Conservation (phyloP, 2,888 invertebrate genomes). For the Lordiphosa fenestrarum region DNA sequence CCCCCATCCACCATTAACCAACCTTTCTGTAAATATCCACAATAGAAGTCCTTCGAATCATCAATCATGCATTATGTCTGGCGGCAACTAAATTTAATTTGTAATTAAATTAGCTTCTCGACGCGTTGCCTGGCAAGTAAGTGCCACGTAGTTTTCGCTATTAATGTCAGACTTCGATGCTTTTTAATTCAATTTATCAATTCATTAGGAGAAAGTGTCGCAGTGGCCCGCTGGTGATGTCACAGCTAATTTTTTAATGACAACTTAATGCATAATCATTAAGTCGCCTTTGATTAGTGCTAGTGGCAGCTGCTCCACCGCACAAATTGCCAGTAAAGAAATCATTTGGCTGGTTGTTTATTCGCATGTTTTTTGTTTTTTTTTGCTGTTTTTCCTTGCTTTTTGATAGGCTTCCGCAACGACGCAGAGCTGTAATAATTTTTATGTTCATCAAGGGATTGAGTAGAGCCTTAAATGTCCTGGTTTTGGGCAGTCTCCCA, state of each 20-base stretch:
- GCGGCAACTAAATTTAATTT: conserved; percentile 49
- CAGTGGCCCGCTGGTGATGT: conserved; percentile 23
- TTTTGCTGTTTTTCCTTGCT: conserved; percentile 15
- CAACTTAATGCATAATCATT: conserved; percentile 68
- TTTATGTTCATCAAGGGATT: conserved; percentile 47
- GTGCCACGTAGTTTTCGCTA: conserved; percentile 24
- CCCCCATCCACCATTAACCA: no score
- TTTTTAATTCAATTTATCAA: conserved; percentile 68
- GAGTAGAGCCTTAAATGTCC: conserved; percentile 33
- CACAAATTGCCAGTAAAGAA: conserved; percentile 42
- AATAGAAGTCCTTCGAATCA: conserved; percentile 21
- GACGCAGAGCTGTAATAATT: conserved; percentile 53
- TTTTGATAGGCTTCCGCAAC: conserved; percentile 46
- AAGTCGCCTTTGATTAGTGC: conserved; percentile 30
- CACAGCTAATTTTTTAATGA: conserved; percentile 67
- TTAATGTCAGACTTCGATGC: conserved; percentile 34
- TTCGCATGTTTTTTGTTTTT: not conserved
- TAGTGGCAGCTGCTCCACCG: conserved; percentile 9
- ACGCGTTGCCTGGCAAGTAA: conserved; percentile 7
- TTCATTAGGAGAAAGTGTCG: conserved; percentile 53
- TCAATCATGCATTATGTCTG: conserved; percentile 60
- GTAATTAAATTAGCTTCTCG: conserved; percentile 59
- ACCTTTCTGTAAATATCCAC: no score
- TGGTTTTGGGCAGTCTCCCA: conserved; percentile 13
- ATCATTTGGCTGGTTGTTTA: conserved; percentile 28